phyloP scores from a whole-genome alignment of 2,797 vertebrate genomes.

The Cryptoprocta ferox region DNA sequence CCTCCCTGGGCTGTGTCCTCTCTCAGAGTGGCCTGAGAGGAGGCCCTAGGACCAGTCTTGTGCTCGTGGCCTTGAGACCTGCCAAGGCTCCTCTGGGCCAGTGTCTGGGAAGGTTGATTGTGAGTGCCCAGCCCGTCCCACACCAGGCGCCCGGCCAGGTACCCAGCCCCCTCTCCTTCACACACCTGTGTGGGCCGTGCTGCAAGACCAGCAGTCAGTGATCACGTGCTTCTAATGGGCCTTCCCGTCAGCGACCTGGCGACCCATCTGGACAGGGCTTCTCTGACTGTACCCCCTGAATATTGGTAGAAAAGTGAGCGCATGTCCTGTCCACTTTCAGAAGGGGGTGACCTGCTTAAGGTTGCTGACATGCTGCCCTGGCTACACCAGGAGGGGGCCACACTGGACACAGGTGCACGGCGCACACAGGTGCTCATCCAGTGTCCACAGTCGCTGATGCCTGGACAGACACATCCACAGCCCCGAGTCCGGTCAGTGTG shows the following conservation, averaged over 20 bases:
- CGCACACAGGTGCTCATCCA: rapidly evolving
- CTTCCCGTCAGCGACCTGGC: rapidly evolving
- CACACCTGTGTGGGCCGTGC: neutral
- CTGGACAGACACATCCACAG: neutral
- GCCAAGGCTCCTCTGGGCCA: neutral
- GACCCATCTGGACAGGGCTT: neutral
- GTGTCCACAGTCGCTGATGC: rapidly evolving
- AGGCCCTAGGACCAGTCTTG: neutral
- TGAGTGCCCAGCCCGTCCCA: neutral
- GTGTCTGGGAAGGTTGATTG: rapidly evolving
- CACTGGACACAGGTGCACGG: rapidly evolving
- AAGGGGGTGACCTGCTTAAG: neutral
- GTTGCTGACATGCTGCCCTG: too few relatives aligned
- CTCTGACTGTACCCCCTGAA: neutral
- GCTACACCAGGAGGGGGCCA: neutral
- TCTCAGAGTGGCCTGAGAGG: neutral
- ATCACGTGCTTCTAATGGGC: neutral
- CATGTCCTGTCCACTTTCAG: neutral
- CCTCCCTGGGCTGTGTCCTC: too few relatives aligned
- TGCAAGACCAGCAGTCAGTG: rapidly evolving
- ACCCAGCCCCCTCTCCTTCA: neutral
- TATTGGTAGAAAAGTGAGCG: rapidly evolving
- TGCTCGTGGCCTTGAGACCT: neutral
- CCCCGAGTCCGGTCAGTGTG: neutral
- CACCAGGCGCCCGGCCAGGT: neutral